Base-by-base conservation (phyloP, 2,888 invertebrate genomes). In the Chymomyza procnemis region DNA sequence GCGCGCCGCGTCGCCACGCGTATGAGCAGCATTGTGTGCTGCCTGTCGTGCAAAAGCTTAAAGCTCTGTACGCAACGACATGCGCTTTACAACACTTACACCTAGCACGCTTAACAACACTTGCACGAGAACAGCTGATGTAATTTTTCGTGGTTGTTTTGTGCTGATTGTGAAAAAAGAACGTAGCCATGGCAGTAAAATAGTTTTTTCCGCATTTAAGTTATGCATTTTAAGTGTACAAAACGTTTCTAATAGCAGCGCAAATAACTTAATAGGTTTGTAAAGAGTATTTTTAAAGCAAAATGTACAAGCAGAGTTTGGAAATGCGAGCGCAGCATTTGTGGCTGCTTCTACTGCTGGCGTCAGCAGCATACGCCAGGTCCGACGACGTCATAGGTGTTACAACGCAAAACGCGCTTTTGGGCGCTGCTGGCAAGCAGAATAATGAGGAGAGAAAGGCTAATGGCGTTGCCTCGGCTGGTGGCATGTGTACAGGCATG, bases 401-500 rank as follows among this genome's bases (percentile, higher is more conserved):
- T 54, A 68, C 68, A 26, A 73, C 72, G 61, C 73, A 73, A 54
- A 72, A 73, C 30, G 59, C 41, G 8, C 48, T 58, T 30, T 50
- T 50, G 48, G 34, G 16, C 18, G 3, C 55, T 19, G 26, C 46
- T 5, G 56, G 64, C 71, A 61, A 18, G 67, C 48, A 56, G 58
- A 5, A 46, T 30, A 9, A 18, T 22, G 30, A 64, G 55, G 76
- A 48, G 14, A 47, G 14, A 50, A 50, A 50, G 18, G 16, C 9
- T 22, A 55, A 55, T 9, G 12, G 50, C n/a, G 66, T 71, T 18
- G 48, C 54, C 5, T 2, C 48, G 14, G 48, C 18, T 16, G 48
- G n/a, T 18, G 54, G 54, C 73, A 8, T 89, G 19, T 91, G 91
- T 58, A 88, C 90, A 8, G 87, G 89, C 63, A 90, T 91, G 84